These are phyloP conservation scores for Amphilophus citrinellus DNA, from an alignment of 2,113 vertebrate species.

Conservation along the genomic window DNA sequence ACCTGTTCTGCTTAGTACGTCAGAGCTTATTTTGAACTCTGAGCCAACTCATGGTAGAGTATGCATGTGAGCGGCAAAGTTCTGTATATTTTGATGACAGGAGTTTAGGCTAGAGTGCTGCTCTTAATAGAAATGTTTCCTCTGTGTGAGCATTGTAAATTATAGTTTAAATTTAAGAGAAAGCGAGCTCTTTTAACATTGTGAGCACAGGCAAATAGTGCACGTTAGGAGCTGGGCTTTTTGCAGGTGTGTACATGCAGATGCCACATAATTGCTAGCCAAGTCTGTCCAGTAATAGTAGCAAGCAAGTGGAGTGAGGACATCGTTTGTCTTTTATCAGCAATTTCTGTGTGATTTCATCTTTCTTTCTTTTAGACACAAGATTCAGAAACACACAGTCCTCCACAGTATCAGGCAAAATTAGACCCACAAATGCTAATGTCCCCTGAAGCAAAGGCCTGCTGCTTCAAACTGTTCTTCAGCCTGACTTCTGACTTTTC, in stretches of 20 bases:
- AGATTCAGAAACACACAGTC: slow-evolving; percentile 41
- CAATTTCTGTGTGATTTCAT: slow-evolving; percentile 44
- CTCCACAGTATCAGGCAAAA: neutral
- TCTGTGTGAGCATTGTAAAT: neutral
- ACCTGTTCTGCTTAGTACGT: slow-evolving; percentile 62
- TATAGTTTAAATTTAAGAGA: neutral
- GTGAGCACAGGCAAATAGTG: neutral
- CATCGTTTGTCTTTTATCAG: slow-evolving; percentile 61
- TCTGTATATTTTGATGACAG: slow-evolving; percentile 23
- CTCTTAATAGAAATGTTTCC: neutral
- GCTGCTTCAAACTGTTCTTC: slow-evolving; percentile 16
- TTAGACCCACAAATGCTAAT: slow-evolving; percentile 24
- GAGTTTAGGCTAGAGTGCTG: neutral
- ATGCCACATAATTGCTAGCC: neutral
- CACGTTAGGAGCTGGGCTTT: slow-evolving; percentile 5
- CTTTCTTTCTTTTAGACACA: neutral
- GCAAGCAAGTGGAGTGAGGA: slow-evolving; percentile 11
- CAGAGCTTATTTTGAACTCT: slow-evolving; percentile 67
- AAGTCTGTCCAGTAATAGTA: neutral
- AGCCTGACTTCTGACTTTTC: slow-evolving; percentile 18
- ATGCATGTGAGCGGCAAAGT: slow-evolving; percentile 25
- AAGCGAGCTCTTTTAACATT: neutral
- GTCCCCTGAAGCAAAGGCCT: slow-evolving; percentile 23
- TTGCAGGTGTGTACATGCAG: slow-evolving; percentile 28
- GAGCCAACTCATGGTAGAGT: slow-evolving; percentile 54